Conservation (phyloP, 2,113 vertebrate species). For the Pterophyllum scalare region DNA sequence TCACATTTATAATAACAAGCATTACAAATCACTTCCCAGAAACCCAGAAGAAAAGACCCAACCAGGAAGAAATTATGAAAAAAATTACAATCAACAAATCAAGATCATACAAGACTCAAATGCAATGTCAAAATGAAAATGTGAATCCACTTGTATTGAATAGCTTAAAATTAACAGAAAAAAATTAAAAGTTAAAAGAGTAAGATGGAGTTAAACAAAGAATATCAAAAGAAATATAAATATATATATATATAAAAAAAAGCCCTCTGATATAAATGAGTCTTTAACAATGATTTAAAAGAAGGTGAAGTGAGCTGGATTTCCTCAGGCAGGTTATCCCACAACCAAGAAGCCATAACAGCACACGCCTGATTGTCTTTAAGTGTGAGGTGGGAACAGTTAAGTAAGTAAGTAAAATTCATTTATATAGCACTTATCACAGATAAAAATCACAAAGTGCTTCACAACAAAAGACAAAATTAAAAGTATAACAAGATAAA, state of each 20-base stretch:
- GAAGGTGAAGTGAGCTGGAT: not conserved
- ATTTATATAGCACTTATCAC: too few relatives aligned
- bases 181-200: not conserved
- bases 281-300: not conserved
- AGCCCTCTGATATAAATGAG: not conserved
- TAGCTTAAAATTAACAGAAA: not conserved
- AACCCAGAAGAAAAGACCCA: too few relatives aligned
- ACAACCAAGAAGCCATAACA: not conserved
- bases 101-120: not conserved
- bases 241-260: not conserved
- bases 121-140: not conserved
- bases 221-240: not conserved
- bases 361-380: not conserved
- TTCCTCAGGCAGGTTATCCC: not conserved
- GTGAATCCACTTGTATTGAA: not conserved
- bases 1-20: too few relatives aligned
- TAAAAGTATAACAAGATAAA: too few relatives aligned
- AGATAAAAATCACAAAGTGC: too few relatives aligned
- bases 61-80: too few relatives aligned
- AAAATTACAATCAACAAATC: not conserved
- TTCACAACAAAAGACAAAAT: too few relatives aligned
- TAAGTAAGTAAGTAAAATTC: too few relatives aligned
- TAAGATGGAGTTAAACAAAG: not conserved
- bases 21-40: too few relatives aligned
- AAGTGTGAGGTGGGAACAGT: too few relatives aligned